phyloP scores from a whole-genome alignment of 2,888 invertebrate species.

The Eueremaeus valkanovi region DNA sequence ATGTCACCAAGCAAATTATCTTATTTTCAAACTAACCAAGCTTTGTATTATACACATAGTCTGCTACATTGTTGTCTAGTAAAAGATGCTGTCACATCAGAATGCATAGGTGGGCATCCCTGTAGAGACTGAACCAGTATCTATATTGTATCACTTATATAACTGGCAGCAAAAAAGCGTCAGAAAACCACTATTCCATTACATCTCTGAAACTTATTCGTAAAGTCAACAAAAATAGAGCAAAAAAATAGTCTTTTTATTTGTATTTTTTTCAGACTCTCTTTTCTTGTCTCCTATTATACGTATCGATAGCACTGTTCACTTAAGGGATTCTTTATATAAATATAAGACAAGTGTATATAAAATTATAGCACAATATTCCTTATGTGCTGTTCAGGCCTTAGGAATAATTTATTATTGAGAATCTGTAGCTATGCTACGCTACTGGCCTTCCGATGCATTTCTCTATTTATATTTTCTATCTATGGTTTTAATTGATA shows the following conservation, averaged over 20 bases:
- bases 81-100: too few relatives aligned
- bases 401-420: neutral
- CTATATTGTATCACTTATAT: neutral
- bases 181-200: neutral
- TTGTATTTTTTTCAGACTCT: neutral
- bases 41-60: too few relatives aligned
- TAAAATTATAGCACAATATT: neutral
- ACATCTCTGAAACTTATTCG: neutral
- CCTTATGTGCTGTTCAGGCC: neutral
- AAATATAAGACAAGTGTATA: neutral
- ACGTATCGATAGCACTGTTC: neutral
- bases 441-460: neutral
- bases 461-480: too few relatives aligned
- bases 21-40: too few relatives aligned
- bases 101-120: too few relatives aligned
- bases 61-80: too few relatives aligned
- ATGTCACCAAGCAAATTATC: too few relatives aligned
- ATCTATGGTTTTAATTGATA: constrained; percentile 18
- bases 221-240: neutral
- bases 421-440: neutral
- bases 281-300: neutral
- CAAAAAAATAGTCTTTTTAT: too few relatives aligned
- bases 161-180: neutral
- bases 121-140: too few relatives aligned
- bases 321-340: constrained; percentile 1